A percentile compares a stretch with the other conserved stretches of the same genome.
Evolutionary conservation across 2,113 vertebrate genomes (phyloP).

Genomic region (Catharus bicknelli): DNA sequence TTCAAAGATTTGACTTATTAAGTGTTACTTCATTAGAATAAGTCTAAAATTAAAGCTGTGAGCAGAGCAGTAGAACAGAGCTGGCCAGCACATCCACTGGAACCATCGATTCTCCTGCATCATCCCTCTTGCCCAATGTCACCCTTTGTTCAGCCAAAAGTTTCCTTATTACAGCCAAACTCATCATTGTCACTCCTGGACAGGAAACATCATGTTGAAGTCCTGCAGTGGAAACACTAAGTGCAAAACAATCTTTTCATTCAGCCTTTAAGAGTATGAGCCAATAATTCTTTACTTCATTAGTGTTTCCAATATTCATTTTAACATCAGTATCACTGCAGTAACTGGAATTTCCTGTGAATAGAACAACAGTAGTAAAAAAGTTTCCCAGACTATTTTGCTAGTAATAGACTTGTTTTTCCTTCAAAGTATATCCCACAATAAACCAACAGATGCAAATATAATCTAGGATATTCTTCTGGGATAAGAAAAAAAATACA

Average conservation of each 20-base stretch:
- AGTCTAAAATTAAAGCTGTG: neutral
- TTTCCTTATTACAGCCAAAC: constrained; percentile 29
- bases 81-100: fast-evolving
- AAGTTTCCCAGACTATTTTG: neutral
- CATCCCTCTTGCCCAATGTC: constrained; percentile 23
- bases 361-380: neutral
- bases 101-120: neutral
- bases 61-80: neutral
- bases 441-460: neutral
- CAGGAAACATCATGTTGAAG: constrained; percentile 18
- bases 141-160: constrained; percentile 39
- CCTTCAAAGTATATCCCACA: neutral
- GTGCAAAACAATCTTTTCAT: constrained; percentile 34
- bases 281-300: constrained; percentile 3
- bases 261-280: neutral
- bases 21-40: neutral
- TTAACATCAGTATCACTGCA: neutral
- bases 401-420: neutral
- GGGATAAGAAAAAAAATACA: neutral
- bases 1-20: neutral
- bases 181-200: constrained; percentile 11
- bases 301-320: neutral
- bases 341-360: constrained; percentile 31
- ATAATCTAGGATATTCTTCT: neutral
- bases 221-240: constrained; percentile 23